These are phyloP conservation scores for Tanytarsus gracilentus DNA, from an alignment of 2,888 invertebrate genomes.

Conservation along the genomic window DNA sequence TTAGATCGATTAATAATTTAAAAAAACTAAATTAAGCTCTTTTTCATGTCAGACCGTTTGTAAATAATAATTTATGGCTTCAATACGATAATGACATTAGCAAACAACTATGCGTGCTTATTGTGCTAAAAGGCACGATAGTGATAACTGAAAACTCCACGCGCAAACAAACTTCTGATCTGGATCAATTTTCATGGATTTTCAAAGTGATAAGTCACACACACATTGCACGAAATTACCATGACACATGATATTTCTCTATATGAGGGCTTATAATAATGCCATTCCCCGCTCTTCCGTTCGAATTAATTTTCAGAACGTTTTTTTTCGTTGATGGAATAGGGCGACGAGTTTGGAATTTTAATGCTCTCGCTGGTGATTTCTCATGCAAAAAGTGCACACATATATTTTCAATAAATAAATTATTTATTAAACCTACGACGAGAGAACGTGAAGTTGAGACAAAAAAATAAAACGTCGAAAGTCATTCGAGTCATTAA, in stretches of 20 bases:
- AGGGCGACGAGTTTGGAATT: not conserved
- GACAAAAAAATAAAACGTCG: not conserved
- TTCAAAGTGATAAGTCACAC: conserved; percentile 15
- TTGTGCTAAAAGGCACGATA: not conserved
- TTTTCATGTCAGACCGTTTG: not conserved
- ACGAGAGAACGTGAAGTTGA: too few species aligned
- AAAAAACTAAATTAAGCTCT: not conserved
- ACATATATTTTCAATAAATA: not conserved
- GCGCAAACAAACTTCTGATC: conserved; percentile 1
- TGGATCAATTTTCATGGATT: conserved; percentile 15
- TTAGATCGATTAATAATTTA: too few species aligned
- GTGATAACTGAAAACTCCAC: conserved; percentile 3
- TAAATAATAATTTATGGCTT: conserved; percentile 13
- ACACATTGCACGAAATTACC: not conserved
- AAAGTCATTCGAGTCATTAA: not conserved
- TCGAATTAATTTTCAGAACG: not conserved
- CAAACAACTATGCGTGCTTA: conserved; percentile 14
- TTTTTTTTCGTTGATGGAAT: not conserved
- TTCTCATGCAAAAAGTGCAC: conserved; percentile 9
- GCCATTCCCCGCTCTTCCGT: not conserved
- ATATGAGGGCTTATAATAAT: not conserved
- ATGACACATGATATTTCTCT: not conserved
- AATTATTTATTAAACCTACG: not conserved
- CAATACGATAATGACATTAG: conserved; percentile 24
- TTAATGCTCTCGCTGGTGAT: too few species aligned